Evolutionary conservation across 2,888 invertebrate species (phyloP).

Genomic region (Periphyllus acericola): DNA sequence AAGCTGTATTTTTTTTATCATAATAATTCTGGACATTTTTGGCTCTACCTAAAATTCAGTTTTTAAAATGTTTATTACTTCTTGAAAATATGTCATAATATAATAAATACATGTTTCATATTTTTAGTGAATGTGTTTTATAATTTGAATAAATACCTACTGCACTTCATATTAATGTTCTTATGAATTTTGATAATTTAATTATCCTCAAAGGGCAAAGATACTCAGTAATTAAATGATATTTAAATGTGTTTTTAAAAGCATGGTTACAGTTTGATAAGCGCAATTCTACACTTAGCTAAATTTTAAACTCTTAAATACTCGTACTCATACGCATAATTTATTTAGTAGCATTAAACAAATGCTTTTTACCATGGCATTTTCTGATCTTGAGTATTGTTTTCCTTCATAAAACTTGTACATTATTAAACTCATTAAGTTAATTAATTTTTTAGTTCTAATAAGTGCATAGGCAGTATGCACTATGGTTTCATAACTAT

Average conservation of each 20-base stretch:
- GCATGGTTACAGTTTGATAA: background rate
- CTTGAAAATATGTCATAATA: background rate
- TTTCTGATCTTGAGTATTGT: too few relatives aligned
- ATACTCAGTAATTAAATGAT: background rate
- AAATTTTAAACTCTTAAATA: too few relatives aligned
- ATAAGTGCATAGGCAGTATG: too few relatives aligned
- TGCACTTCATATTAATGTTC: background rate
- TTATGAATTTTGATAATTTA: background rate
- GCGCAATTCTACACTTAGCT: too few relatives aligned
- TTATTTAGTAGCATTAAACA: too few relatives aligned
- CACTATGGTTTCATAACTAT: too few relatives aligned
- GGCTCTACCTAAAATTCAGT: conserved; percentile 11
- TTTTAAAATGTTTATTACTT: background rate
- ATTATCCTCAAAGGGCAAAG: background rate
- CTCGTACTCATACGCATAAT: too few relatives aligned
- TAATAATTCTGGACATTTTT: conserved; percentile 34
- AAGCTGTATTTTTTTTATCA: conserved; percentile 1
- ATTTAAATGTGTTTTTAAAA: background rate
- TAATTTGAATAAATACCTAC: background rate
- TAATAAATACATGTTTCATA: conserved; percentile 9
- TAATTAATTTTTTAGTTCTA: too few relatives aligned
- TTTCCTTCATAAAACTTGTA: too few relatives aligned
- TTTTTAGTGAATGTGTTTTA: background rate
- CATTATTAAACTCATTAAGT: too few relatives aligned
- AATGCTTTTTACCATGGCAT: too few relatives aligned